Percentiles rank a stretch among this genome's conserved stretches.
phyloP scores from a whole-genome alignment of 2,888 invertebrate genomes.

The Stenchaetothrips biformis region DNA sequence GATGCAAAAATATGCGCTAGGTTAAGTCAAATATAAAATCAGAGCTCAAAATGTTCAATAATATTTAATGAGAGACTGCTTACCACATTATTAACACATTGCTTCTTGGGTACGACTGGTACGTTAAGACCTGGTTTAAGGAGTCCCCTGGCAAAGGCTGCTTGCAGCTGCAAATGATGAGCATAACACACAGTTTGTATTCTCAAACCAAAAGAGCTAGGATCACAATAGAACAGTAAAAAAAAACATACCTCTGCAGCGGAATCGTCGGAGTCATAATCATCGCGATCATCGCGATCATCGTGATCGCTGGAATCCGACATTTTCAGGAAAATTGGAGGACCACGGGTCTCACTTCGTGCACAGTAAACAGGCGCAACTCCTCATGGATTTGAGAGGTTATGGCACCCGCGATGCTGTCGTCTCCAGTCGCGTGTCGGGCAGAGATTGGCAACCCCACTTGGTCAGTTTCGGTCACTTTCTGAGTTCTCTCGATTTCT shows the following conservation, averaged over 20 bases:
- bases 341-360: neutral
- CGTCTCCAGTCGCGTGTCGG: neutral
- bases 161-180: constrained; percentile 66
- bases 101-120: constrained; percentile 55
- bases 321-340: neutral
- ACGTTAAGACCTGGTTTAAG: constrained; percentile 82
- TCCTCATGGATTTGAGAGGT: neutral
- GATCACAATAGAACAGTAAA: constrained; percentile 32
- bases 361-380: neutral
- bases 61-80: constrained; percentile 43
- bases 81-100: constrained; percentile 68
- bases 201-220: too few species aligned
- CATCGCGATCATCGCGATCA: constrained; percentile 24
- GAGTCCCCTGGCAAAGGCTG: constrained; percentile 78
- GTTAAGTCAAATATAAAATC: too few species aligned
- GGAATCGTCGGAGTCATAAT: too few species aligned
- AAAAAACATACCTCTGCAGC: constrained; percentile 45
- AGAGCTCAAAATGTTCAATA: constrained; percentile 26
- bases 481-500: neutral
- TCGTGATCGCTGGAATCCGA: neutral
- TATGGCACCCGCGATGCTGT: neutral
- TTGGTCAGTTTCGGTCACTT: neutral
- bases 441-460: neutral
- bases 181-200: neutral
- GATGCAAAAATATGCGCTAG: neutral